Evolutionary conservation across 1,140 invertebrate species (phyloP).

Genomic region (Rhagoletis pomonella): DNA sequence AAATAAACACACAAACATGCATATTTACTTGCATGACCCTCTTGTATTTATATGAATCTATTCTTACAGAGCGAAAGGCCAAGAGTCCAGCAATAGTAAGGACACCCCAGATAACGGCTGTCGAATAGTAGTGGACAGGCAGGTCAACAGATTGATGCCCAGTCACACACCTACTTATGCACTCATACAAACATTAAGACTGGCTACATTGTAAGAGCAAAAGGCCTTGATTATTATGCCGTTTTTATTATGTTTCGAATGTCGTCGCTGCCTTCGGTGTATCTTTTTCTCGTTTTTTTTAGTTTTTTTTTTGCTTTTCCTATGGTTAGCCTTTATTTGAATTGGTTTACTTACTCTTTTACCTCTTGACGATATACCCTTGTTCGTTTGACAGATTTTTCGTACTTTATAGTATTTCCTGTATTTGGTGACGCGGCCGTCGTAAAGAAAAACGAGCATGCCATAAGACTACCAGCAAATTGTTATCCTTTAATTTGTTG

Average conservation of each 20-base stretch:
- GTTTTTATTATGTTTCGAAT: constrained; percentile 25
- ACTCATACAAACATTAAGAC: not conserved
- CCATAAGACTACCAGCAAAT: constrained; percentile 21
- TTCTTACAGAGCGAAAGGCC: constrained; percentile 23
- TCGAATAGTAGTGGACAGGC: not conserved
- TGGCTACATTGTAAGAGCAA: too few species aligned
- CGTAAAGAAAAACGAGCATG: not conserved
- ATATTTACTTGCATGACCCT: not conserved
- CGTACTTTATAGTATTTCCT: constrained; percentile 3
- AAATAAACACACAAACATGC: not conserved
- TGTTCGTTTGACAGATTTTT: constrained; percentile 15
- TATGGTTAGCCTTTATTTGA: not conserved
- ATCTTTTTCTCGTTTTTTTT: too few species aligned
- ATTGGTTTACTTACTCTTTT: not conserved
- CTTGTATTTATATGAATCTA: not conserved
- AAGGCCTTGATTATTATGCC: constrained; percentile 9
- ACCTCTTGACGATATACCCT: not conserved
- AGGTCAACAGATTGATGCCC: not conserved
- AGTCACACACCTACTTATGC: not conserved
- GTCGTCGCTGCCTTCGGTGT: not conserved
- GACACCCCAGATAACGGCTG: not conserved
- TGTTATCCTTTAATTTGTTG: constrained; percentile 45
- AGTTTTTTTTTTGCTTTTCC: not conserved
- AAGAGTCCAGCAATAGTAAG: not conserved
- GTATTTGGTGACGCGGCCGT: not conserved